Conservation (phyloP, 1,140 invertebrate species). For the Drosophila tsacasi region DNA sequence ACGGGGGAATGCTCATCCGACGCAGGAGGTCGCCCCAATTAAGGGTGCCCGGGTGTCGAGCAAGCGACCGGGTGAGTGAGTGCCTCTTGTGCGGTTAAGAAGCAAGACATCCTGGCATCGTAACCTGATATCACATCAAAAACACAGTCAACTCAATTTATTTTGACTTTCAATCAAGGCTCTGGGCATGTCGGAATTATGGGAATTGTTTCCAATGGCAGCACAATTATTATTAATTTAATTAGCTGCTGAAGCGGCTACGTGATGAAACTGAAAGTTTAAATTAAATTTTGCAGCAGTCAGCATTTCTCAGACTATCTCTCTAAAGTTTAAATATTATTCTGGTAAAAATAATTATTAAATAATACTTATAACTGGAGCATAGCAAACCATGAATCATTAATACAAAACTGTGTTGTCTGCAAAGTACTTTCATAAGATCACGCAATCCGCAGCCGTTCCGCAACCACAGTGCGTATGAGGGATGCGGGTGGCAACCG, state of each 20-base stretch:
- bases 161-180: constrained; percentile 22
- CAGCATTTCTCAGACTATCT: neutral
- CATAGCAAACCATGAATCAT: neutral
- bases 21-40: constrained; percentile 47
- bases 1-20: neutral
- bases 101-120: constrained; percentile 42
- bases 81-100: constrained; percentile 63
- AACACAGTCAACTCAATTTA: constrained; percentile 37
- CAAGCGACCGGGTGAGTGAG: constrained; percentile 21
- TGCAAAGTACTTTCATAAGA: neutral
- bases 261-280: neutral
- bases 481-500: constrained; percentile 57
- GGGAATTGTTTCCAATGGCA: constrained; percentile 20
- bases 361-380: neutral
- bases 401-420: neutral
- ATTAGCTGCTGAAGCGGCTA: constrained; percentile 19
- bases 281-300: neutral
- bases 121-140: constrained; percentile 47
- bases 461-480: constrained; percentile 62
- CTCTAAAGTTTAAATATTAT: neutral
- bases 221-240: constrained; percentile 44
- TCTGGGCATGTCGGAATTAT: constrained; percentile 11
- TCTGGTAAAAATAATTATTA: too few species aligned
- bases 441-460: neutral
- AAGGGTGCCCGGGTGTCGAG: constrained; percentile 55